Evolutionary conservation across 37 sponge, comb jelly and placozoan species (phyloP).

Genomic region (Spongilla lacustris): DNA sequence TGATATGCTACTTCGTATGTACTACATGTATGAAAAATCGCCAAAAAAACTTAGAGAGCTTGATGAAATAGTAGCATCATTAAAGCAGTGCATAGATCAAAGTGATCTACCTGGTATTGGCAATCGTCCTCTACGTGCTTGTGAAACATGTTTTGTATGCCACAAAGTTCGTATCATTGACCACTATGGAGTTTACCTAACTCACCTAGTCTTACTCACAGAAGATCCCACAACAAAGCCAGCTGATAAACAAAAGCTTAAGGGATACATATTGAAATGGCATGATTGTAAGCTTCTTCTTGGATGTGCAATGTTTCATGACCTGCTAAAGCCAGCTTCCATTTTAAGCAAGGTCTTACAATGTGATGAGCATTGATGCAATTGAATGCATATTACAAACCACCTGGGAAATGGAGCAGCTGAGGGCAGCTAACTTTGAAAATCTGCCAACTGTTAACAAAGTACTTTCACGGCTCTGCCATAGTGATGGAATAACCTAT

Average conservation of each 20-base stretch:
- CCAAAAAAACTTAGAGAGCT: conserved; percentile 45
- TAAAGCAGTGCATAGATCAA: conserved; percentile 27
- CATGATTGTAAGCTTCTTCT: conserved; percentile 19
- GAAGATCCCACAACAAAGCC: conserved; percentile 28
- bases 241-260: conserved; percentile 48
- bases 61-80: conserved; percentile 16
- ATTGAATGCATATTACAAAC: conserved; percentile 56
- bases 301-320: conserved; percentile 53
- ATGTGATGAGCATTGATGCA: conserved; percentile 28
- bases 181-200: conserved; percentile 37
- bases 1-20: conserved; percentile 35
- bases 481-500: conserved; percentile 26
- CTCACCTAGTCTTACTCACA: conserved; percentile 23
- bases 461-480: conserved; percentile 37
- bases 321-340: conserved; percentile 46
- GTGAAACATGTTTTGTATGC: conserved; percentile 52
- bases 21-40: conserved; percentile 45
- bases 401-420: conserved; percentile 31
- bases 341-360: conserved; percentile 22
- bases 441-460: conserved; percentile 67
- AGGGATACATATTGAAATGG: conserved; percentile 49
- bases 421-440: conserved; percentile 13
- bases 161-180: conserved; percentile 64
- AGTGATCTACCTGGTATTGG: conserved; percentile 29
- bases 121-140: conserved; percentile 32